Evolutionary conservation across 2,888 invertebrate genomes (phyloP), one percentile per base, ranked within the genome.

Genomic region (Macaria notata): DNA sequence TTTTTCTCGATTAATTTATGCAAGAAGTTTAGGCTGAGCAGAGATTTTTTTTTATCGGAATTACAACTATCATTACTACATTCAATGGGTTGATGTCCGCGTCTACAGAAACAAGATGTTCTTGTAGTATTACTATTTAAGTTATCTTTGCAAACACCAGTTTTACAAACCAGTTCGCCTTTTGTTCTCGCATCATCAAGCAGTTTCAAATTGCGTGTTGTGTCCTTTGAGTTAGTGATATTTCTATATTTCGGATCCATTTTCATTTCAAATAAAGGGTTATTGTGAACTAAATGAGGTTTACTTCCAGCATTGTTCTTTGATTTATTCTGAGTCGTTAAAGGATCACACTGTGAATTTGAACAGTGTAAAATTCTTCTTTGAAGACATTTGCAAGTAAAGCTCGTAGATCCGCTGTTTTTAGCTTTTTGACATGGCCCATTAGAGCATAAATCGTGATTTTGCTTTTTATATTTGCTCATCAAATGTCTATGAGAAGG

Each of bases 221-320:
- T 68, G 70, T 81, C 75, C 9, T 70, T 55, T 4, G 72, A 53
- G 66, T 83, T 83, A 19, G 78, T 57, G 44, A 81, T 66, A 53
- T 71, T 69, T 76, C 80, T 78, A 38, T 66, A 66, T 39, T 72
- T 66, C 30, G 66, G 56, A 59, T 81, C 75, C 43, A 83, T 60
- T 43, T 72, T 66, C 29, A 82, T 61, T 56, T 66, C 70, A 61
- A 71, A 66, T 43, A 70, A 58, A n/a, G 69, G 71, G 44, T 56
- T 4, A 5, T 46, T 41, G 5, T 38, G 33, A 9, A 9, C 36
- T 9, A 45, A 19, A 4, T 44, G 29, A 19, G 31, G 7, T 4
- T 7, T 19, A 3, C 9, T 9, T 29, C 19, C 19, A 19, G 19
- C 19, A 19, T 19, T 19, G 19, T 19, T 19, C 19, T 19, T 19